Percentiles rank a stretch among this genome's conserved stretches.
phyloP scores from a whole-genome alignment of 2,113 vertebrate species.

The Anoura caudifer region DNA sequence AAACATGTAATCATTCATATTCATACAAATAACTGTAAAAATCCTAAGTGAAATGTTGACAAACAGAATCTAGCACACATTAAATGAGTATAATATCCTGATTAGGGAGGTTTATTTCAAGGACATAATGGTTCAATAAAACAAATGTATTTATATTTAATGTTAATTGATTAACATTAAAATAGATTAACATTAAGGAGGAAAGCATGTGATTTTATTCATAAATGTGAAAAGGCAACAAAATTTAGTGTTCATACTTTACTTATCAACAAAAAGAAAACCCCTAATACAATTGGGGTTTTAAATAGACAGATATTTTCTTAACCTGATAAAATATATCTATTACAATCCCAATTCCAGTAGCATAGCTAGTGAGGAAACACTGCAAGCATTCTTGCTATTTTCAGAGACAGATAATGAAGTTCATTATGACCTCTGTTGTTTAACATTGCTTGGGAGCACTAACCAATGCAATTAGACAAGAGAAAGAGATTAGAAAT shows the following conservation, averaged over 20 bases:
- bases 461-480: background rate
- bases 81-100: background rate
- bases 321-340: background rate
- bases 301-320: background rate
- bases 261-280: background rate
- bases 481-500: background rate
- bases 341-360: background rate
- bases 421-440: background rate
- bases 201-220: background rate
- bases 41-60: background rate
- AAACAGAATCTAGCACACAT: background rate
- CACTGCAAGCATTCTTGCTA: background rate
- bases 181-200: background rate
- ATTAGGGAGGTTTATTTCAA: background rate
- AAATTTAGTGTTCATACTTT: background rate
- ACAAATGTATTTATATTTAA: background rate
- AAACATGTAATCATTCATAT: background rate
- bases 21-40: background rate
- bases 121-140: background rate
- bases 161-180: no score
- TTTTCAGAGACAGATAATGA: background rate
- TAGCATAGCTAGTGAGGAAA: background rate
- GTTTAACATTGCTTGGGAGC: background rate
- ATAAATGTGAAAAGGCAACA: background rate
- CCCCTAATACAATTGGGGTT: background rate